phyloP scores from a whole-genome alignment of 2,888 invertebrate genomes.

The Nomada ruficornis region DNA sequence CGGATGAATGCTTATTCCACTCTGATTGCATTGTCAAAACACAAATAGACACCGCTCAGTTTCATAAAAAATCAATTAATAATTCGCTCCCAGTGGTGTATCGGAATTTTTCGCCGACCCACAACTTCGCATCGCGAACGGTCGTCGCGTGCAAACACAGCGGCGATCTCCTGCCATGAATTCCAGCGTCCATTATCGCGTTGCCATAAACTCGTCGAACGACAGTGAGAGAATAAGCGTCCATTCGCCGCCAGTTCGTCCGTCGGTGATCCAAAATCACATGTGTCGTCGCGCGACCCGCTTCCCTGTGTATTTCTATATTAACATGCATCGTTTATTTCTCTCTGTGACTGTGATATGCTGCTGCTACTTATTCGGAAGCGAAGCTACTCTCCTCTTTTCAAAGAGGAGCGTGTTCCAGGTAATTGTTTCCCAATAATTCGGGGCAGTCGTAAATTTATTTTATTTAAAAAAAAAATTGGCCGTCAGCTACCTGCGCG shows the following conservation, averaged over 20 bases:
- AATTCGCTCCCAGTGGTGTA: not conserved
- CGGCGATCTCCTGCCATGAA: conserved; percentile 22
- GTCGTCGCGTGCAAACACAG: conserved; percentile 56
- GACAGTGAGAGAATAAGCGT: conserved; percentile 23
- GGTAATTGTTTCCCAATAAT: conserved; percentile 64
- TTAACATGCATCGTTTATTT: conserved; percentile 45
- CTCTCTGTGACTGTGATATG: conserved; percentile 1
- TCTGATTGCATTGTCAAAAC: not conserved
- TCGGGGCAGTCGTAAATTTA: not conserved
- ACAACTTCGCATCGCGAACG: conserved; percentile 49
- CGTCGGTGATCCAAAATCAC: conserved; percentile 77
- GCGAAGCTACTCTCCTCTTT: conserved; percentile 74
- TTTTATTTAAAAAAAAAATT: not conserved
- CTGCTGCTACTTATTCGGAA: conserved; percentile 49
- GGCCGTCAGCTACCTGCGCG: not conserved
- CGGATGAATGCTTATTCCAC: too few species aligned
- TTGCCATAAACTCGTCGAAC: conserved; percentile 60
- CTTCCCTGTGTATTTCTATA: not conserved
- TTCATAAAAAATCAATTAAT: conserved; percentile 16
- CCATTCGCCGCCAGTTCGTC: conserved; percentile 66
- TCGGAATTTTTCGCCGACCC: conserved; percentile 38
- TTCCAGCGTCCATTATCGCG: conserved; percentile 65
- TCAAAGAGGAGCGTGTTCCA: conserved; percentile 77
- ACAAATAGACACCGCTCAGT: not conserved
- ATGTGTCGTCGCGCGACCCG: conserved; percentile 44